Conservation (phyloP, 2,113 vertebrate genomes). For the Mastomys coucha region DNA sequence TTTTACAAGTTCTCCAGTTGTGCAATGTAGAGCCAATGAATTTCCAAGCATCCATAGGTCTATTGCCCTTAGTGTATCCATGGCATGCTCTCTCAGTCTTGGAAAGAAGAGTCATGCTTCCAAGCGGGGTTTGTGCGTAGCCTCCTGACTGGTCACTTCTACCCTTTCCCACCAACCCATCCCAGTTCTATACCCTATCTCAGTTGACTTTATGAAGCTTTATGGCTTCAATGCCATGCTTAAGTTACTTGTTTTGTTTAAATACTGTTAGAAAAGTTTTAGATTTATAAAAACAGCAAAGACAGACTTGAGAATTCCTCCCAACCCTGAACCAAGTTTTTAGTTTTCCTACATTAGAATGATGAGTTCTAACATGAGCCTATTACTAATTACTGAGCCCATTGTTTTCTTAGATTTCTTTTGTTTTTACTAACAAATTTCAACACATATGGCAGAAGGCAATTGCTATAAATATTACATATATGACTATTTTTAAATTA, state of each 20-base stretch:
- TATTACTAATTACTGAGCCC: not conserved
- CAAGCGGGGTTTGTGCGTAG: not conserved
- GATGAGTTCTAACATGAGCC: not conserved
- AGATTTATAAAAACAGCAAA: not conserved
- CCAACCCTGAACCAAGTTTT: not conserved
- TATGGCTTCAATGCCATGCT: not conserved
- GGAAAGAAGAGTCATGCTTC: not conserved
- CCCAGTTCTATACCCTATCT: not conserved
- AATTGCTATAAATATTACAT: not conserved
- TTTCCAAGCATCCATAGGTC: not conserved
- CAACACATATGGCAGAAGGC: not conserved
- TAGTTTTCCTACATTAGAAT: not conserved
- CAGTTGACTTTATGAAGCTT: not conserved
- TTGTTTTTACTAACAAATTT: constrained; percentile 32
- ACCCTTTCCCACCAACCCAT: not conserved
- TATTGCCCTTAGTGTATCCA: not conserved
- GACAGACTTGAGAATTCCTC: not conserved
- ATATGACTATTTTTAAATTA: not conserved
- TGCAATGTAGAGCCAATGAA: not conserved
- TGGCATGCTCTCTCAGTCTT: not conserved
- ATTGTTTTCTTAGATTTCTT: not conserved
- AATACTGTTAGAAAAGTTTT: not conserved
- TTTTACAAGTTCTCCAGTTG: not conserved
- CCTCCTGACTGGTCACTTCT: not conserved
- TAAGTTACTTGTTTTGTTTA: not conserved